These are phyloP conservation scores for Xestoiulus laeticollis DNA, from an alignment of 2,888 invertebrate species.

Conservation along the genomic window DNA sequence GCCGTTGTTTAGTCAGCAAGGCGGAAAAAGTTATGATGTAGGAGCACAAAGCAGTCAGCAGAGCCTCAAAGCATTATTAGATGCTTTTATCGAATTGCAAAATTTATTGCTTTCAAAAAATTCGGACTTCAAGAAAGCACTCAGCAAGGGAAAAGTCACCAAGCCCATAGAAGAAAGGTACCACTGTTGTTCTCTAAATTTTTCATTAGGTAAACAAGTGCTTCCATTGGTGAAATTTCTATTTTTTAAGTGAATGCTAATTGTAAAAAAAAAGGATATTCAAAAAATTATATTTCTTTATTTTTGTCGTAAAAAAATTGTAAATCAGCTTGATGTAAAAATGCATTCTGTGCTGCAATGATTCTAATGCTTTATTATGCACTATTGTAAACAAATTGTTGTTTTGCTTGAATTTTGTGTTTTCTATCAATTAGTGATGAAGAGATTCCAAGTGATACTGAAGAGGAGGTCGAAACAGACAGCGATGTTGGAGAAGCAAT, in stretches of 20 bases:
- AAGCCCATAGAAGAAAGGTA: not conserved
- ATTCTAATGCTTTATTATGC: conserved; percentile 12
- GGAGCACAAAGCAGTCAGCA: conserved; percentile 67
- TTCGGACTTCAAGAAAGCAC: conserved; percentile 74
- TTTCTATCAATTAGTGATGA: conserved; percentile 56
- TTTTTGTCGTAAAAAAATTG: not conserved
- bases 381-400: not conserved
- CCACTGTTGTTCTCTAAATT: not conserved
- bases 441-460: conserved; percentile 58
- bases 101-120: conserved; percentile 62
- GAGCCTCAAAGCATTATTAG: conserved; percentile 71
- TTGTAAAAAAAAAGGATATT: no score
- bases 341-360: no score
- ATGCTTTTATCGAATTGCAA: conserved; percentile 69
- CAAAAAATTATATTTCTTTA: not conserved
- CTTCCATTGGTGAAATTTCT: no score
- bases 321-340: not conserved
- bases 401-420: not conserved
- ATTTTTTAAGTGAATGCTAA: no score
- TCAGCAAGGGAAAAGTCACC: conserved; percentile 56
- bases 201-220: no score
- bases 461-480: conserved; percentile 54
- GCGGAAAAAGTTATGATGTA: conserved; percentile 62
- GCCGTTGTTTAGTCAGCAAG: conserved; percentile 64
- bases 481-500: conserved; percentile 57